These are phyloP conservation scores for Micropterix aruncella DNA, from an alignment of 2,888 invertebrate species.

Conservation along the genomic window DNA sequence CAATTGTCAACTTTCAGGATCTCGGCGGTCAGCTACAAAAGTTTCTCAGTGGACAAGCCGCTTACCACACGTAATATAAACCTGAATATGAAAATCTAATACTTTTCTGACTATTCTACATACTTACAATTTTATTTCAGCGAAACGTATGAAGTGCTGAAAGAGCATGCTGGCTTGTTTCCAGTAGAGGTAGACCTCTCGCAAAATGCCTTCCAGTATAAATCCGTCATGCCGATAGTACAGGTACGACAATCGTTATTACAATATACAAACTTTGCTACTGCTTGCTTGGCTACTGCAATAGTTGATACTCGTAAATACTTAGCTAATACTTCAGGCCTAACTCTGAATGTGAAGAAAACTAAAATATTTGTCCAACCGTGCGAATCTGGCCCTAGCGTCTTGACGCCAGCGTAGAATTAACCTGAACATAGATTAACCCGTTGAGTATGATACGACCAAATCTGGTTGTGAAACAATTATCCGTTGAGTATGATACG, in stretches of 20 bases:
- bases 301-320: too few relatives aligned
- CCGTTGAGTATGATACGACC: too few relatives aligned
- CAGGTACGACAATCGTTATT: constrained; percentile 27
- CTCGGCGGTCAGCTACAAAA: constrained; percentile 74
- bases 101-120: background rate
- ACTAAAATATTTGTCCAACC: too few relatives aligned
- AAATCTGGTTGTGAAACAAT: too few relatives aligned
- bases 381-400: constrained; percentile 74
- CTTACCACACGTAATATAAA: constrained; percentile 31
- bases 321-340: too few relatives aligned
- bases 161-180: constrained; percentile 63
- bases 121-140: constrained; percentile 34
- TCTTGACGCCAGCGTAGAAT: constrained; percentile 93
- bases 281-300: too few relatives aligned
- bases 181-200: constrained; percentile 94
- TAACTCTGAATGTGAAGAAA: too few relatives aligned
- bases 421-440: constrained; percentile 38
- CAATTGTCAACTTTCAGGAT: too few relatives aligned
- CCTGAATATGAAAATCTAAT: background rate
- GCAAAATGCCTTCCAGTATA: constrained; percentile 84
- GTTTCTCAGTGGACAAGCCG: constrained; percentile 72
- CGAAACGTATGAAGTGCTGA: constrained; percentile 63
- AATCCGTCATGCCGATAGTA: constrained; percentile 41
- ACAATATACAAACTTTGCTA: too few relatives aligned
- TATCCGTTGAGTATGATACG: too few relatives aligned